Conservation (phyloP, 2,113 vertebrate genomes). For the Pomatorhinus ruficollis region DNA sequence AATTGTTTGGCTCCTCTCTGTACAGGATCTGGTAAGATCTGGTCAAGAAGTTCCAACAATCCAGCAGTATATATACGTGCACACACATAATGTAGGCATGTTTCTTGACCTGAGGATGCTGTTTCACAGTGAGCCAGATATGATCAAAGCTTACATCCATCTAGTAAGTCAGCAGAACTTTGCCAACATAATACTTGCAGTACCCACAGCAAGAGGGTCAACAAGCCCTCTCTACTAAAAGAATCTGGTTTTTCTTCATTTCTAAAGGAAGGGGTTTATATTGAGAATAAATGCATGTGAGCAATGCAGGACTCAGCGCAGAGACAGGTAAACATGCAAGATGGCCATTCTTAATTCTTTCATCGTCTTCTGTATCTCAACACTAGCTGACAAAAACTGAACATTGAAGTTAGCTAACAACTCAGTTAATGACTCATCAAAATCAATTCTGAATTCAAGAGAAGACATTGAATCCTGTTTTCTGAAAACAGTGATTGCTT, state of each 20-base stretch:
- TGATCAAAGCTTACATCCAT: neutral
- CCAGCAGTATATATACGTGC: neutral
- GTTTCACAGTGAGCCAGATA: neutral
- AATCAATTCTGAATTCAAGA: conserved; percentile 7
- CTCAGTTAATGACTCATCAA: neutral
- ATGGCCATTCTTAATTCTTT: neutral
- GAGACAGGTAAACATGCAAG: neutral
- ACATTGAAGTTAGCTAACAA: neutral
- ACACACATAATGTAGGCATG: neutral
- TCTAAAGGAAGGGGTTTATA: neutral
- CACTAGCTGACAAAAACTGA: neutral
- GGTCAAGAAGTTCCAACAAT: neutral
- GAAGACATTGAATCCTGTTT: neutral
- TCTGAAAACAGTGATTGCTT: conserved; percentile 16
- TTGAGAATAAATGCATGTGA: neutral
- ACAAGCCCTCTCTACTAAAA: neutral
- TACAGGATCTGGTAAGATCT: neutral
- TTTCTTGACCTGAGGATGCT: neutral
- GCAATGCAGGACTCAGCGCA: neutral
- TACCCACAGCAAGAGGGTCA: neutral
- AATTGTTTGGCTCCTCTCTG: neutral
- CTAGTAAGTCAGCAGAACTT: neutral
- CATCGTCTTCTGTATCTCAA: neutral
- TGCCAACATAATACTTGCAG: neutral
- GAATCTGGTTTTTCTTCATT: neutral